Conservation (phyloP, 2,113 vertebrate species). For the Platichthys flesus region DNA sequence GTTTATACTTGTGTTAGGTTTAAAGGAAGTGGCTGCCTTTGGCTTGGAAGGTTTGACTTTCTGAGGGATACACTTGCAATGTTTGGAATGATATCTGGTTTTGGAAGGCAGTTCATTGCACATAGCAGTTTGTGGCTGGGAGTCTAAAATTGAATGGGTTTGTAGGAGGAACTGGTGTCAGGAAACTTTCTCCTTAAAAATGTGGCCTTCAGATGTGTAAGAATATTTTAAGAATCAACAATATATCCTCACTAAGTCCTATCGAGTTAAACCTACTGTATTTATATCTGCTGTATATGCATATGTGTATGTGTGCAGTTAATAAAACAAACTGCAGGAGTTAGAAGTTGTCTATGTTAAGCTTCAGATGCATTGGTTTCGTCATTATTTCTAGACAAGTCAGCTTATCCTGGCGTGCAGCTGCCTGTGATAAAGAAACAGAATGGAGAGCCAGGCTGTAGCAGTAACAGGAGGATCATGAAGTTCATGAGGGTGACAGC, state of each 20-base stretch:
- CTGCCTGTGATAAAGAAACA: constrained; percentile 91
- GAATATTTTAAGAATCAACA: not conserved
- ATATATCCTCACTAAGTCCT: not conserved
- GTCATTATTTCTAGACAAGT: constrained; percentile 77
- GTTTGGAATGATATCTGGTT: constrained; percentile 78
- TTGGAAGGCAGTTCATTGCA: constrained; percentile 59
- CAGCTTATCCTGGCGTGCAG: constrained; percentile 76
- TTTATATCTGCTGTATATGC: not conserved
- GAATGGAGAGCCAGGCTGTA: constrained; percentile 83
- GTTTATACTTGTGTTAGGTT: constrained; percentile 49
- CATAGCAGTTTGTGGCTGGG: constrained; percentile 74
- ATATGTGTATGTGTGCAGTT: not conserved
- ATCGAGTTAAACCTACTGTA: too few species aligned
- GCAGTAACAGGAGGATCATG: constrained; percentile 88
- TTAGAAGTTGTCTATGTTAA: too few species aligned
- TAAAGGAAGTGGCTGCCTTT: constrained; percentile 73
- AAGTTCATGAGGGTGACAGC: constrained; percentile 89
- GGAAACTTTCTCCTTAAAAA: constrained; percentile 16
- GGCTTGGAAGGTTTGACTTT: constrained; percentile 63
- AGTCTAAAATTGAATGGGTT: constrained; percentile 64
- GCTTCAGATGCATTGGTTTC: not conserved
- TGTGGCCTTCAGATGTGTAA: not conserved
- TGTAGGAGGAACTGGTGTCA: constrained; percentile 38
- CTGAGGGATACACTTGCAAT: constrained; percentile 75
- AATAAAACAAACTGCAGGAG: not conserved